Conservation (phyloP, 1,140 invertebrate species). For the Diachasma alloeum region DNA sequence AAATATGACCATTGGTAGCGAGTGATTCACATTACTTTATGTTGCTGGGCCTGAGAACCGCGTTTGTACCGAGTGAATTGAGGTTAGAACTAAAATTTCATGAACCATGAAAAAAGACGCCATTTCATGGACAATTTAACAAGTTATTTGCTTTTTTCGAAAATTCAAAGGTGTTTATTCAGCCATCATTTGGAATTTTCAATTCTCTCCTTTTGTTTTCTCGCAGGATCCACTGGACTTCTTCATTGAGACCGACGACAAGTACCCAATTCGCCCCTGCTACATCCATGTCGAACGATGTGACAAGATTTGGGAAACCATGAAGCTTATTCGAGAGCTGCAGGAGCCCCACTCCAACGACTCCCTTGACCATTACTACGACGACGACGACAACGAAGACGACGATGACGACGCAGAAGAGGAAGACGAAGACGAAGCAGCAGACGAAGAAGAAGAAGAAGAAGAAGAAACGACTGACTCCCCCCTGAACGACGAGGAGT, state of each 20-base stretch:
- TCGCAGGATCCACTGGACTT: background rate
- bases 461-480: background rate
- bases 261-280: constrained; percentile 2
- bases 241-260: background rate
- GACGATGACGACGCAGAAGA: background rate
- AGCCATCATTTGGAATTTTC: background rate
- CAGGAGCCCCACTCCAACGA: background rate
- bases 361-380: background rate
- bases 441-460: background rate
- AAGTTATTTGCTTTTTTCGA: no score
- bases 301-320: constrained; percentile 27
- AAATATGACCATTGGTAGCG: no score
- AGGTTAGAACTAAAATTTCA: no score
- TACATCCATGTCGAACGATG: constrained; percentile 14
- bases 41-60: no score
- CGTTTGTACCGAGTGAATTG: no score
- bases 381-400: background rate
- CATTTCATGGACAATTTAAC: no score
- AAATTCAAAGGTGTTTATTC: no score
- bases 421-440: background rate
- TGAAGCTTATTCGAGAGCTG: constrained; percentile 18
- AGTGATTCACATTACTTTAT: no score
- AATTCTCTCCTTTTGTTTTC: background rate
- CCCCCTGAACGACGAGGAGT: background rate
- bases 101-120: no score